Evolutionary conservation across 2,888 invertebrate genomes (phyloP).

Genomic region (Mythimna ferrago): DNA sequence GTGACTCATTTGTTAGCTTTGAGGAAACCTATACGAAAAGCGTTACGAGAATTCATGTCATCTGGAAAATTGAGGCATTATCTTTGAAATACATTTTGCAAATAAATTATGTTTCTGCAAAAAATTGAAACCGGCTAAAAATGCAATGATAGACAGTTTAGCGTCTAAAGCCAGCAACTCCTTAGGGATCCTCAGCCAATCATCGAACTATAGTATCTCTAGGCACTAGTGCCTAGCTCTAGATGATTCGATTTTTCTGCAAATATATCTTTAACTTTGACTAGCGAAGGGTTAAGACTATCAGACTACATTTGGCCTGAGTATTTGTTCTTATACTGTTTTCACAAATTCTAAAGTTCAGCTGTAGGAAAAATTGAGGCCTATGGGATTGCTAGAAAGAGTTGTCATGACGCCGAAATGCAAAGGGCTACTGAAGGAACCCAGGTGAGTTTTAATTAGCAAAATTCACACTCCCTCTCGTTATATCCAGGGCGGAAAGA

Average conservation of each 20-base stretch:
- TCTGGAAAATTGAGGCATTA: constrained; percentile 17
- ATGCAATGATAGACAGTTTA: not conserved
- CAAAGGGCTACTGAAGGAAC: no score
- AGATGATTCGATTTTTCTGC: not conserved
- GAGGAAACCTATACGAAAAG: constrained; percentile 8
- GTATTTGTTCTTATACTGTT: not conserved
- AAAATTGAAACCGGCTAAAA: not conserved
- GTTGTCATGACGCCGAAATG: no score
- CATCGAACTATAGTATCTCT: no score
- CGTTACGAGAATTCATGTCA: constrained; percentile 4
- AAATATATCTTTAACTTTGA: no score
- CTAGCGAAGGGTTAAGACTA: not conserved
- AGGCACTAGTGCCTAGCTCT: not conserved
- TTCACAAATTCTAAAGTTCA: not conserved
- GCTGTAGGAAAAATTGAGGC: not conserved
- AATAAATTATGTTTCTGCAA: not conserved
- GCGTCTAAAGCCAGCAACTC: no score
- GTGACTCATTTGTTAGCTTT: constrained; percentile 10
- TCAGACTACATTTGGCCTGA: not conserved
- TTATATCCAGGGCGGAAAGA: no score
- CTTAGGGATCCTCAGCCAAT: no score
- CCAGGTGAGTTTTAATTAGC: no score
- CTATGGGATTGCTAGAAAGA: no score
- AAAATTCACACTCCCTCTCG: no score
- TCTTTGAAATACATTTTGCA: not conserved